Conservation (phyloP, 2,113 vertebrate species). For the Hepsetus odoe region DNA sequence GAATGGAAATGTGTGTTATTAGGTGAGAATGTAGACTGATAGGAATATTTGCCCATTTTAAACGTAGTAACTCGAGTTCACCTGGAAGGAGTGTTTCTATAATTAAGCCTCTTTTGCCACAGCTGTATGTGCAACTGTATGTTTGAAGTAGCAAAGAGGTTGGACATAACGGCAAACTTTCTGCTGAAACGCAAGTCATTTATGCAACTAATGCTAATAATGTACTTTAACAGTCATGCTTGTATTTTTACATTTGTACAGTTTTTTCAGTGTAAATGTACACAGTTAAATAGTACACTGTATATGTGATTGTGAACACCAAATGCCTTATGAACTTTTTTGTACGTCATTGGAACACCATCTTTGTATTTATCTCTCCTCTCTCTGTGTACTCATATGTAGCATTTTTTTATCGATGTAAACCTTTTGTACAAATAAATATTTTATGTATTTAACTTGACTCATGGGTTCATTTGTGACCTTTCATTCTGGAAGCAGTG, state of each 20-base stretch:
- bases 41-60: not conserved
- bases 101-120: conserved; percentile 7
- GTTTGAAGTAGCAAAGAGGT: conserved; percentile 44
- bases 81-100: not conserved
- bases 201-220: conserved; percentile 45
- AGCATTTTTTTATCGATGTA: conserved; percentile 78
- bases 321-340: conserved; percentile 72
- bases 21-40: conserved; percentile 26
- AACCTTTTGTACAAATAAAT: conserved; percentile 80
- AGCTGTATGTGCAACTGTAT: not conserved
- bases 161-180: conserved; percentile 59
- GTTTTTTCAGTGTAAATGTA: conserved; percentile 44
- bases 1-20: conserved; percentile 5
- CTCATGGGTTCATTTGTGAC: conserved; percentile 4
- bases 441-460: conserved; percentile 76
- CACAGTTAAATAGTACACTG: conserved; percentile 47
- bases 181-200: conserved; percentile 53
- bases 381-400: conserved; percentile 80
- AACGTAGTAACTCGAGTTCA: conserved; percentile 25
- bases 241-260: conserved; percentile 46
- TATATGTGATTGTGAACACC: conserved; percentile 71
- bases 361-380: conserved; percentile 68
- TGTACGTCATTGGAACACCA: conserved; percentile 53
- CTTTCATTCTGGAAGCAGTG: not conserved
- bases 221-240: conserved; percentile 38